These are phyloP conservation scores for Petrocephalus schoutedeni DNA, from an alignment of 2,797 vertebrate genomes.

Conservation along the genomic window DNA sequence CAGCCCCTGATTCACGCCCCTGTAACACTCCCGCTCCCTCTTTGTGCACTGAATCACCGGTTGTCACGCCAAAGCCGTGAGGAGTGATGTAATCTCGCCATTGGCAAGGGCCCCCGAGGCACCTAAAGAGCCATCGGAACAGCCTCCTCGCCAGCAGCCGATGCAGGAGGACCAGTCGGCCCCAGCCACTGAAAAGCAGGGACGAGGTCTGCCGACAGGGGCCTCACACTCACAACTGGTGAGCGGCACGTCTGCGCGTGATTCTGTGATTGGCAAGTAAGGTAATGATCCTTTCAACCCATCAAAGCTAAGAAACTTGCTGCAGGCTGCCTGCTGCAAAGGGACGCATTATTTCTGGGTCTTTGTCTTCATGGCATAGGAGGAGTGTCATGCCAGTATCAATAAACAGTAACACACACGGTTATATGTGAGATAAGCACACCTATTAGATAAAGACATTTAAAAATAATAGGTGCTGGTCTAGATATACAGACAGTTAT, in stretches of 20 bases:
- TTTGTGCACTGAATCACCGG: conserved; percentile 1
- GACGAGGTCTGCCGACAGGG: not conserved
- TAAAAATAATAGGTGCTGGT: not conserved
- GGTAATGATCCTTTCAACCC: not conserved
- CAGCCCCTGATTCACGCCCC: not conserved
- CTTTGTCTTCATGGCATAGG: not conserved
- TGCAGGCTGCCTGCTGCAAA: not conserved
- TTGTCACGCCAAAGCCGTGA: not conserved
- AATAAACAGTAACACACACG: not conserved
- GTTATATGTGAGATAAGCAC: not conserved
- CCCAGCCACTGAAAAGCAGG: not conserved
- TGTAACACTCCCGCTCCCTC: not conserved
- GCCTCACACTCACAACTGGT: not conserved
- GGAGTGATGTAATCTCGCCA: not conserved
- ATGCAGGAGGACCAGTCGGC: not conserved
- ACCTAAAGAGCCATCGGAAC: not conserved
- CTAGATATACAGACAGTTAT: not conserved
- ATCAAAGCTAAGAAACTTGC: not conserved
- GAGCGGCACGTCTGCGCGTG: not conserved
- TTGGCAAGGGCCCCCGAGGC: not conserved
- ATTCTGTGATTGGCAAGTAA: not conserved
- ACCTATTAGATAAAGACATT: not conserved
- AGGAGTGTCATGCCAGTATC: not conserved
- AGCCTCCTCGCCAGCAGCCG: not conserved
- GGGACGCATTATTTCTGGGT: not conserved